Conservation (phyloP, 2,888 invertebrate genomes). For the Oscheius onirici region DNA sequence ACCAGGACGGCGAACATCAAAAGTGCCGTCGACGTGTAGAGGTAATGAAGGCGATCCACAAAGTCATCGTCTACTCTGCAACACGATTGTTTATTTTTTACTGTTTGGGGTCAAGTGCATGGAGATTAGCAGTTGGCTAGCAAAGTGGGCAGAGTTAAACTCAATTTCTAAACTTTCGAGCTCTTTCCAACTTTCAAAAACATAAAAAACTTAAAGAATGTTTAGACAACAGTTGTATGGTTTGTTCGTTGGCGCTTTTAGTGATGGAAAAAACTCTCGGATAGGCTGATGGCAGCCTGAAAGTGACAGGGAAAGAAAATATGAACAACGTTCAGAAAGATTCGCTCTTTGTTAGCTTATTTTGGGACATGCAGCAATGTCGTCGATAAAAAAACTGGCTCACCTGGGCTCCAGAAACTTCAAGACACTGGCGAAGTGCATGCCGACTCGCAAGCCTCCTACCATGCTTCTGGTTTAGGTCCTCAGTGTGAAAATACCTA, state of each 20-base stretch:
- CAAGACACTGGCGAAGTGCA: conserved; percentile 71
- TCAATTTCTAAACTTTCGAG: neutral
- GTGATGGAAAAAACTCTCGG: neutral
- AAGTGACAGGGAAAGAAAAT: no score
- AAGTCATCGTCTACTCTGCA: conserved; percentile 69
- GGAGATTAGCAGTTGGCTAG: neutral
- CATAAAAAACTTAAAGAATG: neutral
- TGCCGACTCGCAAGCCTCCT: conserved; percentile 69
- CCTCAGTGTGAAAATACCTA: no score
- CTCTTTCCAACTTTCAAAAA: neutral
- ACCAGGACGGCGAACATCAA: conserved; percentile 74
- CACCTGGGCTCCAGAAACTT: conserved; percentile 71
- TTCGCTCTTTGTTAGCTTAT: no score
- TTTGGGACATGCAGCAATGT: no score
- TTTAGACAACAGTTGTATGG: no score
- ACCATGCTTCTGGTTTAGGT: conserved; percentile 51
- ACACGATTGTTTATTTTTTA: conserved; percentile 22
- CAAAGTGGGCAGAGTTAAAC: neutral
- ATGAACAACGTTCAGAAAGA: no score
- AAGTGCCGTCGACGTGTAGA: conserved; percentile 70
- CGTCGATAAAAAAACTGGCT: no score
- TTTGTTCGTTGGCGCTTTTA: no score
- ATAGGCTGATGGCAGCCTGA: no score
- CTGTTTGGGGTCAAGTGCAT: neutral
- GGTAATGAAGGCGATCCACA: conserved; percentile 70